Base-by-base conservation (phyloP, 2,113 vertebrate genomes). In the Seriola quinqueradiata region DNA sequence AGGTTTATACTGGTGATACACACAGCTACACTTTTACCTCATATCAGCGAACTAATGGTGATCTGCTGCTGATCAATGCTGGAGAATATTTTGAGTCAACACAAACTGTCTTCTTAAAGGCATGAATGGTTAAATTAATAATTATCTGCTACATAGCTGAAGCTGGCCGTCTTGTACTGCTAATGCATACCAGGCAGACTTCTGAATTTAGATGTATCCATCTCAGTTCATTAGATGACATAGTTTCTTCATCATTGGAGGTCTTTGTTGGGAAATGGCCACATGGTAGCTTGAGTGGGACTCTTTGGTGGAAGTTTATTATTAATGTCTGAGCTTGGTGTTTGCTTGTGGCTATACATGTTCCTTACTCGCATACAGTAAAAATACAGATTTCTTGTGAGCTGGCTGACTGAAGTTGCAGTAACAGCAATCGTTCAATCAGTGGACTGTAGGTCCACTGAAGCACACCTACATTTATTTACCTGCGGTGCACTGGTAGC, bases 401-500 rank as follows among this genome's bases (percentile, higher is more conserved):
- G 21, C 17, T 12, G 5, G 4, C 14, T 54, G 11, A n/a, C 32
- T 74, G 28, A 23, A 23, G n/a, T 13, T 40, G 28, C 17, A 61
- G 11, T 21, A 19, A 8, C 9, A 1, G 48, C 21, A 52, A 36
- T 6, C 1, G 13, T 28, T 28, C 52, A 54, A 9, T 54, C 19
- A 54, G 6, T 46, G 44, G 44, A 17, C 46, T 17, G 16, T 16
- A 57, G 54, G 54, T 21, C 34, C 14, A 52, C 25, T 21, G 34
- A 52, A 32, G 23, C 28, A 38, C 1, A 16, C 1, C 55, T 57
- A 1, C 17, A 12, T 66, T 40, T n/a, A 50, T 52, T 83, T 88
- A 94, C 94, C 94, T 99, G 98, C 44, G 98, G 97, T 75, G 98
- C 98, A 64, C 97, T 97, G 0, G 98, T 99, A 52, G 98, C 97